Conservation (phyloP, 1,140 invertebrate genomes). For the Drosophila nigromelanica region DNA sequence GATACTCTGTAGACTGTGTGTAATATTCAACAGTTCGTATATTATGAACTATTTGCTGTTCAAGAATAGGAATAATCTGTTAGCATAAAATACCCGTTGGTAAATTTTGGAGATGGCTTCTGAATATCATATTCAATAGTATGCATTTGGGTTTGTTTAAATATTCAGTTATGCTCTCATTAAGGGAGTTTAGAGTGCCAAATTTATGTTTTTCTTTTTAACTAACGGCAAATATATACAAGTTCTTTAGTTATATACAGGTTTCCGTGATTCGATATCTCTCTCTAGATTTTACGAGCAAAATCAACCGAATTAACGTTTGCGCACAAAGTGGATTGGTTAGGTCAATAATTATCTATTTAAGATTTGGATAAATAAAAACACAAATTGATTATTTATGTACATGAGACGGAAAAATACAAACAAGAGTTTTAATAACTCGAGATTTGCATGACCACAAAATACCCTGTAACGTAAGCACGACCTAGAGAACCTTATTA, state of each 20-base stretch:
- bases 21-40: too few relatives aligned
- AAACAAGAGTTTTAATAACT: neutral
- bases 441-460: neutral
- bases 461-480: conserved; percentile 21
- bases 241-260: conserved; percentile 38
- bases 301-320: conserved; percentile 24
- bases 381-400: conserved; percentile 49
- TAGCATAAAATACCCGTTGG: conserved; percentile 12
- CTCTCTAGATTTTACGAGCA: conserved; percentile 27
- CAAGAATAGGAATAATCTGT: neutral
- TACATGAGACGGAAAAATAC: conserved; percentile 46
- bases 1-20: conserved; percentile 19
- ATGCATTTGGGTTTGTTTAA: conserved; percentile 46
- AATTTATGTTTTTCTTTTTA: conserved; percentile 17
- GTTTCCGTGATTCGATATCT: conserved; percentile 31
- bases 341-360: conserved; percentile 53
- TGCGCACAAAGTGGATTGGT: conserved; percentile 41
- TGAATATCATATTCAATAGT: conserved; percentile 21
- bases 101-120: neutral
- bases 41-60: too few relatives aligned
- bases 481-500: too few relatives aligned
- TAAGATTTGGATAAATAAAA: conserved; percentile 38
- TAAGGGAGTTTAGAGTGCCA: conserved; percentile 18
- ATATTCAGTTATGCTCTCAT: conserved; percentile 48
- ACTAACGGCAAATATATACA: conserved; percentile 41